Percentiles rank a stretch among this genome's conserved stretches.
phyloP scores from a whole-genome alignment of 2,113 vertebrate genomes.

The Phalacrocorax brasilianus region DNA sequence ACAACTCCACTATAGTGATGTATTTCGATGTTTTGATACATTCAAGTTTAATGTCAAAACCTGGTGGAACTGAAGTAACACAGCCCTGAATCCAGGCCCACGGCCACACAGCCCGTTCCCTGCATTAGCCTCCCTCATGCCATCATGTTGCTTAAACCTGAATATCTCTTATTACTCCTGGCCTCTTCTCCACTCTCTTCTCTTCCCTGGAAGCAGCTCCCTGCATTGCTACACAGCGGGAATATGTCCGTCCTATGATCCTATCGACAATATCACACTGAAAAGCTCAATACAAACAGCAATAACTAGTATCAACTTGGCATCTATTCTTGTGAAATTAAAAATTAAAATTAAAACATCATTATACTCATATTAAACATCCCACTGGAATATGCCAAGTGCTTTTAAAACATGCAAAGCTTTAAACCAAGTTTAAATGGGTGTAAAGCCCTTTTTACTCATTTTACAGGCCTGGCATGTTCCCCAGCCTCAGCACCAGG shows the following conservation, averaged over 20 bases:
- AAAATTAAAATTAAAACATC: slow-evolving; percentile 68
- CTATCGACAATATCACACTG: not conserved
- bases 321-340: slow-evolving; percentile 48
- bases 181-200: not conserved
- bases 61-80: not conserved
- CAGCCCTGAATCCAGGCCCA: not conserved
- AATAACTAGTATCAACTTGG: slow-evolving; percentile 29
- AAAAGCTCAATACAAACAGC: slow-evolving; percentile 9
- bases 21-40: not conserved
- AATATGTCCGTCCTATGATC: not conserved
- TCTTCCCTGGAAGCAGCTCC: not conserved
- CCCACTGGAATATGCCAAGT: slow-evolving; percentile 25
- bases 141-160: not conserved
- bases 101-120: not conserved
- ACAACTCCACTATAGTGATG: not conserved
- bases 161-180: not conserved
- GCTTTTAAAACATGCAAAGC: slow-evolving; percentile 33
- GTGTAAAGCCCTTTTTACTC: not conserved
- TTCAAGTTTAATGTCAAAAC: not conserved
- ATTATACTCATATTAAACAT: slow-evolving; percentile 46
- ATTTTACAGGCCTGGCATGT: not conserved
- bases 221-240: not conserved
- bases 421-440: not conserved
- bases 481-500: not conserved
- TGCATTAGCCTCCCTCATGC: not conserved